A percentile compares a stretch with the other conserved stretches of the same genome.
These are phyloP conservation scores for Neosilurus mollespiculum DNA, from an alignment of 2,797 vertebrate genomes.

Conservation along the genomic window DNA sequence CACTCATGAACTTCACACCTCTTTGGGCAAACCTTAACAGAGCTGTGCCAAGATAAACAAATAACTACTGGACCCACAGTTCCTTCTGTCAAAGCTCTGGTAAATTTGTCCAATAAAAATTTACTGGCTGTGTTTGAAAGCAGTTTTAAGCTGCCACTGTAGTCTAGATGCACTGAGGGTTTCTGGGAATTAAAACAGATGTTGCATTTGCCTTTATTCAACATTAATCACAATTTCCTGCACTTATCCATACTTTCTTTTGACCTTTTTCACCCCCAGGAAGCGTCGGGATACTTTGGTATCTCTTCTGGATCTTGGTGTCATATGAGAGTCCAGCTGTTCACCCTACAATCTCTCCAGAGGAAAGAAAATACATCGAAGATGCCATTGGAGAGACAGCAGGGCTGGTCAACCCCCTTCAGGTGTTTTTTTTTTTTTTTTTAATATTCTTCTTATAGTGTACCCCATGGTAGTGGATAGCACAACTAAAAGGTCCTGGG, in stretches of 20 bases:
- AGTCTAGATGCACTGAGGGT: background rate
- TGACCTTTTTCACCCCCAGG: conserved; percentile 65
- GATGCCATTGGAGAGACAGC: conserved; percentile 80
- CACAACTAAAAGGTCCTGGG: too few relatives aligned
- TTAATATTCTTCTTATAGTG: too few relatives aligned
- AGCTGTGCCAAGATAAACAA: background rate
- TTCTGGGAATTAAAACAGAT: background rate
- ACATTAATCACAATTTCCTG: background rate
- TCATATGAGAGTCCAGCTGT: conserved; percentile 80
- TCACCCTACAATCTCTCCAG: conserved; percentile 80
- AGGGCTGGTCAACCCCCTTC: conserved; percentile 81
- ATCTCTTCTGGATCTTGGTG: conserved; percentile 82
- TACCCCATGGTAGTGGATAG: too few relatives aligned
- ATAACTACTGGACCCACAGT: background rate
- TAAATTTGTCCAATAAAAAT: too few relatives aligned
- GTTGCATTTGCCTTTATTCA: background rate
- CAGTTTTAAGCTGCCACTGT: background rate
- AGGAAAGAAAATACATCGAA: conserved; percentile 82
- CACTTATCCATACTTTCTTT: background rate
- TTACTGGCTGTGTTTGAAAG: too few relatives aligned
- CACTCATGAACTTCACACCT: background rate
- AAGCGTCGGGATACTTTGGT: conserved; percentile 80
- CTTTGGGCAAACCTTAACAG: background rate
- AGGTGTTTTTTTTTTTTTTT: conserved; percentile 61
- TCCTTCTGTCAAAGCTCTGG: too few relatives aligned